Evolutionary conservation across 2,113 vertebrate species (phyloP), one percentile per base, ranked within the genome.

Genomic region (Smithornis capensis): DNA sequence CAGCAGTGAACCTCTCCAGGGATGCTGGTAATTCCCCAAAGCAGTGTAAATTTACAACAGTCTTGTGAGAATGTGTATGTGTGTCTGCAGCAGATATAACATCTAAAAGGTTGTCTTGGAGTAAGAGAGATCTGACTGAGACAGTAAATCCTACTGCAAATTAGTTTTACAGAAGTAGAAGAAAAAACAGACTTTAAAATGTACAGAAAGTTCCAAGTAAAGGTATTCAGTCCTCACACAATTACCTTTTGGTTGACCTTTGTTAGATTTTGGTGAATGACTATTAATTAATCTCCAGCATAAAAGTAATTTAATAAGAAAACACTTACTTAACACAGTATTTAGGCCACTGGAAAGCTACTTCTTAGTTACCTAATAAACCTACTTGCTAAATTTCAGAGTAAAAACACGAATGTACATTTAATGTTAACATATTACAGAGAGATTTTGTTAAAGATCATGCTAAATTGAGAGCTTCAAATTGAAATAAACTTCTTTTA

Each of bases 221-320:
- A 56, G 27, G 21, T 60, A 52, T 82, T 78, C 40, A 35, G 37
- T 73, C 49, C 31, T 87, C 80, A 37, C 47, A 78, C 65, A 76
- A 84, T 62, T 89, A 79, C 65, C 22, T 84, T 87, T 94, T 86
- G 73, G 56, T 64, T 94, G 91, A 89, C 76, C 53, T 93, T 92
- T 88, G 5, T 53, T 70, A 63, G 47, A 82, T 75, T 94, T 86
- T 78, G 56, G 56, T 37, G 52, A 82, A 92, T 60, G 5, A 94
- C 91, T 94, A 82, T 89, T 87, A 87, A 96, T 78, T 60, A 84
- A 44, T 37, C 35, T 75, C 24, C 25, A 68, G 33, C 24, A 75
- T 37, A 75, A 68, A 94, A 88, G n/a, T 47, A 86, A 92, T 81
- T 70, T 83, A 86, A 91, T 53, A 53, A 82, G 42, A 56, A 83